Evolutionary conservation across 2,797 vertebrate genomes (phyloP).

Genomic region (Dromococcyx pavoninus): DNA sequence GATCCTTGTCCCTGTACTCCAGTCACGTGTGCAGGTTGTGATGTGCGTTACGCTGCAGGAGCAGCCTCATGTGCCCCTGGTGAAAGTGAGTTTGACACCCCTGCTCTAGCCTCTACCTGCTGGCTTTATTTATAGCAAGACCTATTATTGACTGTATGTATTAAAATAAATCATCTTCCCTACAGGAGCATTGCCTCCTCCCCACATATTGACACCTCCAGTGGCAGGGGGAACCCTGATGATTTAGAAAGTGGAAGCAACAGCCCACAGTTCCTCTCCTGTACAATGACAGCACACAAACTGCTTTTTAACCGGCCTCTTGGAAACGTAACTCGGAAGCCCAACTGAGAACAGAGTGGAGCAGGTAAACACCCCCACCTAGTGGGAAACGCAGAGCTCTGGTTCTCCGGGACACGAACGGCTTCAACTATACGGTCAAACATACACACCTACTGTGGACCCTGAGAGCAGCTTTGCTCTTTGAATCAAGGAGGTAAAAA

Average conservation of each 20-base stretch:
- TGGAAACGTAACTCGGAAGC: accelerated
- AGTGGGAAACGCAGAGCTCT: neutral
- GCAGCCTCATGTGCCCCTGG: too few species aligned
- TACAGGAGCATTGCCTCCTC: neutral
- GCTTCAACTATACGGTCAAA: neutral
- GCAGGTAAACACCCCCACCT: constrained; percentile 40
- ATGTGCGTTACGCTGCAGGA: too few species aligned
- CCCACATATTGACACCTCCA: neutral
- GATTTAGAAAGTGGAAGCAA: neutral
- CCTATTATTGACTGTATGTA: accelerated
- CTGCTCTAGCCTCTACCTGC: neutral
- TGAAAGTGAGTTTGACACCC: too few species aligned
- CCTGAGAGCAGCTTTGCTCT: neutral
- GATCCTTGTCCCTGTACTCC: too few species aligned
- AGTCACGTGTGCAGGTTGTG: too few species aligned
- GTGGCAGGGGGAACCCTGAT: too few species aligned
- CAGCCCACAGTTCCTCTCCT: neutral
- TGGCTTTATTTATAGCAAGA: neutral
- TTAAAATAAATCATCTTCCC: neutral
- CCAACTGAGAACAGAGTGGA: accelerated
- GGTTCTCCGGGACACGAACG: accelerated
- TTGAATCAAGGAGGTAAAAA: neutral
- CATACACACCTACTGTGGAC: accelerated
- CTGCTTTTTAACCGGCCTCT: neutral
- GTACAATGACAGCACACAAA: accelerated